Evolutionary conservation across 2,113 vertebrate genomes (phyloP).

Genomic region (Pygathrix nemaeus): DNA sequence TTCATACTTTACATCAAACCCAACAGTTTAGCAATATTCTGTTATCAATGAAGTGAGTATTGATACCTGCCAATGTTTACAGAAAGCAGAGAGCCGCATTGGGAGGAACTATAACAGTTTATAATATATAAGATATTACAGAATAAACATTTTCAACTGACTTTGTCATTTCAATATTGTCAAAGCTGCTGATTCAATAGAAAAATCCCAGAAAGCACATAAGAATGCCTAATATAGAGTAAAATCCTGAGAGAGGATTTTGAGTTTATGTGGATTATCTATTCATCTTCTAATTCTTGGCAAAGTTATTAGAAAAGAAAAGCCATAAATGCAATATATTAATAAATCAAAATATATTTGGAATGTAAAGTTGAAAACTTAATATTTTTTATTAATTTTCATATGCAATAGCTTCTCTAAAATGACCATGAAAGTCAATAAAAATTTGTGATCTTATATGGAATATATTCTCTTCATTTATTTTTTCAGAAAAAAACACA

Average conservation of each 20-base stretch:
- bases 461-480: neutral
- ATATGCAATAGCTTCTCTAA: neutral
- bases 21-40: neutral
- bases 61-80: neutral
- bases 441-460: neutral
- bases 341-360: neutral
- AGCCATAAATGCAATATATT: neutral
- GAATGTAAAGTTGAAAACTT: neutral
- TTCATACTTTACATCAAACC: neutral
- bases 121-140: neutral
- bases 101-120: neutral
- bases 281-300: neutral
- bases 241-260: neutral
- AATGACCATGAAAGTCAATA: neutral
- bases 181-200: neutral
- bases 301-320: neutral
- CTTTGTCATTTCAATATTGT: conserved; percentile 1
- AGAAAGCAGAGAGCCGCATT: neutral
- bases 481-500: neutral
- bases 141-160: neutral
- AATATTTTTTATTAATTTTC: conserved; percentile 11
- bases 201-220: neutral
- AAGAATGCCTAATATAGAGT: neutral
- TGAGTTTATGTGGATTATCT: neutral
- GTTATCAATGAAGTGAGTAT: neutral